Percentiles rank a stretch among this genome's conserved stretches.
These are phyloP conservation scores for Mactromeris polynyma DNA, from an alignment of 2,888 invertebrate genomes.

Conservation along the genomic window DNA sequence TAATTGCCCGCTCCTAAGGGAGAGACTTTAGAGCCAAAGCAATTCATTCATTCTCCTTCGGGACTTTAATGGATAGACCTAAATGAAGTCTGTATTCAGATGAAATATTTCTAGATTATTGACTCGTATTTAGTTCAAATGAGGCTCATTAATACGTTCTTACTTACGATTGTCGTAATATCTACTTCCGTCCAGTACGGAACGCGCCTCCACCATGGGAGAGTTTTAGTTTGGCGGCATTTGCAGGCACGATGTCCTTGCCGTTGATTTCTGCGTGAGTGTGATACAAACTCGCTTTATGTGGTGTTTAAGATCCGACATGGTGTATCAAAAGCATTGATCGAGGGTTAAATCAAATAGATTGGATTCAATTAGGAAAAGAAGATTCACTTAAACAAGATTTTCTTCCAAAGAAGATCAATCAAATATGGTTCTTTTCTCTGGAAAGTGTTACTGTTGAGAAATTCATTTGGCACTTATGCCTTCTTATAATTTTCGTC, in stretches of 20 bases:
- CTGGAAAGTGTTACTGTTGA: slow-evolving; percentile 15
- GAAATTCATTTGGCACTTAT: slow-evolving; percentile 3
- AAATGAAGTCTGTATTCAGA: slow-evolving; percentile 72
- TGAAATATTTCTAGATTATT: slow-evolving; percentile 73
- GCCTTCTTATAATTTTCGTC: slow-evolving; percentile 1
- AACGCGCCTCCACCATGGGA: slow-evolving; percentile 19
- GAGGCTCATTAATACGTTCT: slow-evolving; percentile 64
- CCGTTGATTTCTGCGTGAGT: neutral
- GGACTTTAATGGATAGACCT: slow-evolving; percentile 65
- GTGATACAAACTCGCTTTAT: slow-evolving; percentile 44
- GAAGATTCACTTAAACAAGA: slow-evolving; percentile 59
- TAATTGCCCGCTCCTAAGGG: slow-evolving; percentile 70
- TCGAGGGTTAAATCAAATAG: slow-evolving; percentile 70
- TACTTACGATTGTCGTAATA: slow-evolving; percentile 54
- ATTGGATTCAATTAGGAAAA: slow-evolving; percentile 69
- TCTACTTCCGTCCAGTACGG: slow-evolving; percentile 40
- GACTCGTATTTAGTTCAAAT: slow-evolving; percentile 66
- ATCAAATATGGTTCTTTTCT: slow-evolving; percentile 42
- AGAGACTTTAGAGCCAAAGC: slow-evolving; percentile 62
- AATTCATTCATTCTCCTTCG: slow-evolving; percentile 69
- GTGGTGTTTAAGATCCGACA: slow-evolving; percentile 65
- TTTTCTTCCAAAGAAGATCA: slow-evolving; percentile 43
- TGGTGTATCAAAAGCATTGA: slow-evolving; percentile 71
- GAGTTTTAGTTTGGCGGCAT: neutral
- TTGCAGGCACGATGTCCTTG: neutral